Evolutionary conservation across 2,888 invertebrate genomes (phyloP).

Genomic region (Idaea biselata): DNA sequence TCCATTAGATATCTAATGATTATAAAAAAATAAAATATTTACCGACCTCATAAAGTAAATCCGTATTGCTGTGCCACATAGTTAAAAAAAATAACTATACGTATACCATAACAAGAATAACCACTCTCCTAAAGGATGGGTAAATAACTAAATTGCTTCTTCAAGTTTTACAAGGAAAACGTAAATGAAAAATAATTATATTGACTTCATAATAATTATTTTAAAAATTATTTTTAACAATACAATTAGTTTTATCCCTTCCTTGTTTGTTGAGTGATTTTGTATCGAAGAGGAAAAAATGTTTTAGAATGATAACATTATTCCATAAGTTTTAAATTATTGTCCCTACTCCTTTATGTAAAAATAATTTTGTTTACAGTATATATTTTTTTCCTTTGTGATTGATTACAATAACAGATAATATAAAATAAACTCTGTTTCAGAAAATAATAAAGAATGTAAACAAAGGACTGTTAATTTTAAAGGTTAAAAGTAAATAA

Average conservation of each 20-base stretch:
- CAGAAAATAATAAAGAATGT: no score
- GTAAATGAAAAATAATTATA: conserved; percentile 38
- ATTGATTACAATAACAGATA: no score
- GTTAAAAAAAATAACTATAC: no score
- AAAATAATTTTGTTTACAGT: not conserved
- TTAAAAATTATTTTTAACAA: conserved; percentile 29
- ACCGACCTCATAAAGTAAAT: not conserved
- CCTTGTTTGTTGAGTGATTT: conserved; percentile 37
- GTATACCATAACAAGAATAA: not conserved
- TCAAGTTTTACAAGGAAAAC: conserved; percentile 42
- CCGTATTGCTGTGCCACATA: not conserved
- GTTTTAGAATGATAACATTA: not conserved
- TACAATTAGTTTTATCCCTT: conserved; percentile 31
- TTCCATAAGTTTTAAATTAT: not conserved
- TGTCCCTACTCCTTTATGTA: not conserved
- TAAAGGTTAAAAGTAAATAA: no score
- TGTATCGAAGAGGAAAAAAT: conserved; percentile 38
- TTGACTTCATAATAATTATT: conserved; percentile 26
- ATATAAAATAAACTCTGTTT: no score
- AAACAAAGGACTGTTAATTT: no score
- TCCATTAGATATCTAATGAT: no score
- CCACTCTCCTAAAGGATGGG: not conserved
- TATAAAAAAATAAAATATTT: not conserved
- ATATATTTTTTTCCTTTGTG: not conserved
- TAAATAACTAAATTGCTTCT: conserved; percentile 1